A percentile compares a stretch with the other conserved stretches of the same genome.
These are phyloP conservation scores for Neocrepidodera transversa DNA, from an alignment of 2,888 invertebrate genomes.

Conservation along the genomic window DNA sequence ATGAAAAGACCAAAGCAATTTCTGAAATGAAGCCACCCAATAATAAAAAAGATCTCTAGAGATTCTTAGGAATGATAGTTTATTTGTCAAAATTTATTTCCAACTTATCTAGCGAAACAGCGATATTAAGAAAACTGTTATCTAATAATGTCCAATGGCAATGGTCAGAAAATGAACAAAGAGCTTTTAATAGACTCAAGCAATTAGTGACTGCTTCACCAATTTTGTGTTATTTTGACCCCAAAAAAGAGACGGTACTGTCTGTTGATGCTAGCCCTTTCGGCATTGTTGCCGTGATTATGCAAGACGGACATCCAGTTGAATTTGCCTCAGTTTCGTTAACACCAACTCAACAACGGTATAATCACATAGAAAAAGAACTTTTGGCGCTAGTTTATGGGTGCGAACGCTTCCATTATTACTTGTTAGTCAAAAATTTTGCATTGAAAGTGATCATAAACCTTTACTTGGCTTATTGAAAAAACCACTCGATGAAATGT, in stretches of 20 bases:
- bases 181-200: conserved; percentile 19
- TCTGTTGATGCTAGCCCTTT: conserved; percentile 29
- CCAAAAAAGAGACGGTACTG: conserved; percentile 19
- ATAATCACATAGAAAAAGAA: conserved; percentile 42
- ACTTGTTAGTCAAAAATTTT: not conserved
- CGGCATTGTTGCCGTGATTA: conserved; percentile 26
- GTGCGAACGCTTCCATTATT: conserved; percentile 25
- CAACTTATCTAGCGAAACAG: conserved; percentile 25
- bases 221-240: conserved; percentile 3
- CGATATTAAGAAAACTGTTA: conserved; percentile 17
- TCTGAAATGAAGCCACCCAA: conserved; percentile 10
- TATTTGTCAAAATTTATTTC: conserved; percentile 30
- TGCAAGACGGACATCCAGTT: conserved; percentile 26
- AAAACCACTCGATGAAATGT: too few relatives aligned
- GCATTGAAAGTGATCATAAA: too few relatives aligned
- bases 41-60: conserved; percentile 25
- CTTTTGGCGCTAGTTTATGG: conserved; percentile 41
- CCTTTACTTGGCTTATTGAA: too few relatives aligned
- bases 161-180: conserved; percentile 25
- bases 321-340: conserved; percentile 32
- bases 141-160: conserved; percentile 25
- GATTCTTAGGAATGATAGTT: conserved; percentile 30
- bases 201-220: not conserved
- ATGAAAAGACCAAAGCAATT: conserved; percentile 11
- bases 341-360: conserved; percentile 9